Conservation (phyloP, 2,797 vertebrate species). For the Notolepis coatsorum region DNA sequence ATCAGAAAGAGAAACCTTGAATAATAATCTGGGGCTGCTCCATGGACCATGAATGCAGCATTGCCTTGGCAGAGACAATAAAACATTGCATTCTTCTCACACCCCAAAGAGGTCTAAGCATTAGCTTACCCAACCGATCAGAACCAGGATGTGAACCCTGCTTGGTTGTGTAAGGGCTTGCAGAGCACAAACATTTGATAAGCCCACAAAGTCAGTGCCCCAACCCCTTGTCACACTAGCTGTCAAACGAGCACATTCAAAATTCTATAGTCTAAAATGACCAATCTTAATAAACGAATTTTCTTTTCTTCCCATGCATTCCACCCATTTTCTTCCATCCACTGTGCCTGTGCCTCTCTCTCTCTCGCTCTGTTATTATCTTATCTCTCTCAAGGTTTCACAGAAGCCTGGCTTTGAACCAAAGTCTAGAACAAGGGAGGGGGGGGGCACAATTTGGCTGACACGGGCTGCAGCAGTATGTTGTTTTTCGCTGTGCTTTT, state of each 20-base stretch:
- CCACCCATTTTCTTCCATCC: constrained; percentile 17
- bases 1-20: too few species aligned
- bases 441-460: constrained; percentile 70
- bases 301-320: constrained; percentile 64
- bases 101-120: too few species aligned
- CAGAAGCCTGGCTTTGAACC: constrained; percentile 76
- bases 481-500: constrained; percentile 70
- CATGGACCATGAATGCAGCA: too few species aligned
- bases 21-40: too few species aligned
- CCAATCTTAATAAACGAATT: constrained; percentile 50
- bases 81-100: too few species aligned
- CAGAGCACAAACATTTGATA: too few species aligned
- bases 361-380: constrained; percentile 64
- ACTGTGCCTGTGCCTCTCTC: constrained; percentile 34
- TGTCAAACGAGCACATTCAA: constrained; percentile 19
- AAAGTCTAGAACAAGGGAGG: constrained; percentile 64
- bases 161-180: too few species aligned
- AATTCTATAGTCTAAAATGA: constrained; percentile 40
- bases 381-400: constrained; percentile 79
- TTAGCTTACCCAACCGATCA: too few species aligned
- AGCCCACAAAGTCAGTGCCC: too few species aligned
- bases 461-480: constrained; percentile 67
- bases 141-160: too few species aligned
- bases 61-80: too few species aligned
- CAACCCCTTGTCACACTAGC: too few species aligned